Conservation (phyloP, 2,113 vertebrate genomes). For the Syngnathus floridae region DNA sequence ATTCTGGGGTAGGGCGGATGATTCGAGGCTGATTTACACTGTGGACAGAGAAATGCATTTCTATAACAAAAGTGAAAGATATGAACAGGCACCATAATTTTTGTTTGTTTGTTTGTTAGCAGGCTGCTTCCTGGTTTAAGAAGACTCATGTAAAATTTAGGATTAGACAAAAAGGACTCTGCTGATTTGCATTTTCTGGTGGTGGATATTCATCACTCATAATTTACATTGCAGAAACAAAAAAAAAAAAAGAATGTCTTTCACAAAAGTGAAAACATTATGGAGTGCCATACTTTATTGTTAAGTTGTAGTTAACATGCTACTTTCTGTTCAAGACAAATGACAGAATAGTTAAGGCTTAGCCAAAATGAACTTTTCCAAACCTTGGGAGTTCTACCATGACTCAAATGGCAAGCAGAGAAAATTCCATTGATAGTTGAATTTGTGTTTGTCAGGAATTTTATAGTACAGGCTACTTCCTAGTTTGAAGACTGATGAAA, state of each 20-base stretch:
- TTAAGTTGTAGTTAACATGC: not conserved
- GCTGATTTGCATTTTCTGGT: not conserved
- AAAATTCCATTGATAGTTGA: not conserved
- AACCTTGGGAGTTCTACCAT: not conserved
- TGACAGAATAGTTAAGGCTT: not conserved
- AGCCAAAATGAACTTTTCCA: not conserved
- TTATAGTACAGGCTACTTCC: not conserved
- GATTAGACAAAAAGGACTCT: not conserved
- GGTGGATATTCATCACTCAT: not conserved
- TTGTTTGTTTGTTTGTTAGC: not conserved
- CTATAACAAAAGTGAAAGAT: not conserved
- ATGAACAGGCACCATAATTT: not conserved
- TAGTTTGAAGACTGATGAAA: not conserved
- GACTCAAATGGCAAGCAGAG: not conserved
- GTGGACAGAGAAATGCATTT: not conserved
- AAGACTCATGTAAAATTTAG: not conserved
- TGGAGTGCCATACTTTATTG: not conserved
- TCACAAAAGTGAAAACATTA: not conserved
- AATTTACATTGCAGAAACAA: not conserved
- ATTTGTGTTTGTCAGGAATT: not conserved
- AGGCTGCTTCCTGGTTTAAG: not conserved
- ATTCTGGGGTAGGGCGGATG: not conserved
- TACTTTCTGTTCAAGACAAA: not conserved
- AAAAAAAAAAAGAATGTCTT: not conserved
- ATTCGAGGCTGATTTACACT: not conserved